Base-by-base conservation (phyloP, 2,797 vertebrate species). In the Aphelocoma californica region DNA sequence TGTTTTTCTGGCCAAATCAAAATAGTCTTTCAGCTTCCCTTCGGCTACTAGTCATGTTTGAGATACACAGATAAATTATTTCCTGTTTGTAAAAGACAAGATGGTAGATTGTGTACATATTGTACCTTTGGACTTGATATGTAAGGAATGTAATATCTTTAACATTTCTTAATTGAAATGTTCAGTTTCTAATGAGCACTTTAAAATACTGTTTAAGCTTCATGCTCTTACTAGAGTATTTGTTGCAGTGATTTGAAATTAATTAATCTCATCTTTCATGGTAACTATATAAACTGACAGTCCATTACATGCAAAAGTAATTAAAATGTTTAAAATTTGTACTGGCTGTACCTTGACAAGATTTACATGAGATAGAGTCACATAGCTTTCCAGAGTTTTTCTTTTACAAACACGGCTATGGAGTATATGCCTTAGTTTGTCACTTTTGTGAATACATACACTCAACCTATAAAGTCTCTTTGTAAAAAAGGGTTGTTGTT, bases 91-190 rank as follows among this genome's bases (percentile, higher is more conserved):
- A 96, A 61, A 62, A 82, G 51, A 87, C 60, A 82, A 91, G 72
- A 77, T 60, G 92, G 88, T 94, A 95, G 90, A 92, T 94, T 50
- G 67, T 96, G 54, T 97, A 94, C 84, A 88, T 81, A 94, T 40
- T 92, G 32, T 88, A 87, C 65, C 86, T 94, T 93, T 78, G 92
- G 85, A 91, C 78, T 85, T 42, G 40, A 48, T 86, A 54, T 88
- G 31, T 81, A 78, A 88, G 80, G 96, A 97, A 95, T 87, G 88
- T 95, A 89, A 19, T 93, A 57, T 92, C 62, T 85, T 90, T 77
- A 86, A 88, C 44, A 66, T 92, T 86, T 93, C 92, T 92, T 88
- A 90, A 91, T 42, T 54, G 71, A 90, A 96, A 95, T 84, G 80
- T 81, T 92, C 0, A 7, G 28, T 96, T 83, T 90, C 66, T 94